Evolutionary conservation across 2,888 invertebrate genomes (phyloP), one percentile per base, ranked within the genome.

Genomic region (Frankliniella intonsa): DNA sequence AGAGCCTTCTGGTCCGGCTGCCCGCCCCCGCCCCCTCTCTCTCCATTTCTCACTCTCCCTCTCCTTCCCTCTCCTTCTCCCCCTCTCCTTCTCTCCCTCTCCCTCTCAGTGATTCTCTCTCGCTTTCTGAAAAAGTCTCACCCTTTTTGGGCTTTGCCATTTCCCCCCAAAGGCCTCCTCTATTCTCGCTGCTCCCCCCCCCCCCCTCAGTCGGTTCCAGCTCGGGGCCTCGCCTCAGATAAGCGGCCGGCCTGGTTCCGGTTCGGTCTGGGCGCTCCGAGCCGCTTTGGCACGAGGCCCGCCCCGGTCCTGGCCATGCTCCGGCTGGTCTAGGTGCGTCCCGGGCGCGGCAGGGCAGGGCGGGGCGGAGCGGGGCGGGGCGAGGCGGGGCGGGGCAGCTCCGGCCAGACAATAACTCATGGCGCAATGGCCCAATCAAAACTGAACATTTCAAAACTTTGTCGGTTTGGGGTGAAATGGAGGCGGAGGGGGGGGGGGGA

Each of bases 381-480:
- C 2, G 55, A 55, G 8, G 55, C 55, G 14, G 55, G 14, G 55
- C 17, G 55, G 55, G 69, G 14, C 55, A 55, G 2, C 55, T 17
- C 55, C 55, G 55, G 17, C 55, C 55, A 19, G 19, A 76, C 25
- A 76, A 76, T 76, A 76, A 76, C 69, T 76, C 69, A 76, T 25
- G 69, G 12, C 69, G 25, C 22, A 76, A 76, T 76, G 69, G 69
- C 69, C 69, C 69, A 76, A 76, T 76, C 69, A 76, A 76, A 76
- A 76, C 69, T 76, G 22, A 76, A 76, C 69, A 22, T 76, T 76
- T 76, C 69, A 22, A n/a, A 22, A 11, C 22, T 25, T 76, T 22
- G 69, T 25, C n/a, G 25, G 22, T 76, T 25, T 8, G 69, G n/a
- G 11, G 69, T 12, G 11, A n/a, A 22, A 22, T 22, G 69, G 22